Percentiles rank a stretch among this genome's conserved stretches.
These are phyloP conservation scores for Ormyrus rosae DNA, from an alignment of 2,888 invertebrate genomes.

Conservation along the genomic window DNA sequence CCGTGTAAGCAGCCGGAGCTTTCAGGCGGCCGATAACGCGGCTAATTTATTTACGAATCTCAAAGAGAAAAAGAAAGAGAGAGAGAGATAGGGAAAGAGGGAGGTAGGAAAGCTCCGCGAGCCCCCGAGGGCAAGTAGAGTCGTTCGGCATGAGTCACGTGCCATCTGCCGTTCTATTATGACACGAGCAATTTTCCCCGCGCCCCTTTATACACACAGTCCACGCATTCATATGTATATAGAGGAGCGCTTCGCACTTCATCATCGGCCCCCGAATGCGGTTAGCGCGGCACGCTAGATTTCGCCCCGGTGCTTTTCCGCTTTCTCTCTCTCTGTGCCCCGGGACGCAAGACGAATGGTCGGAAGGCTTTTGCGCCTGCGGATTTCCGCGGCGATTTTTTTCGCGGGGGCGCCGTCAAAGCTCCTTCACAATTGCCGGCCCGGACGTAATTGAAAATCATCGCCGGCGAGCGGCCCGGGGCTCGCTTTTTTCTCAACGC, in stretches of 20 bases:
- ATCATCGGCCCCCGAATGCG: conserved; percentile 36
- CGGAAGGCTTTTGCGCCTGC: conserved; percentile 13
- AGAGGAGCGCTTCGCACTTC: conserved; percentile 25
- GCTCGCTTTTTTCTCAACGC: too few relatives aligned
- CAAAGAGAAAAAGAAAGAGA: conserved; percentile 10
- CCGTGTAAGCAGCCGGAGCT: neutral
- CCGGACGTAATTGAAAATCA: conserved; percentile 28
- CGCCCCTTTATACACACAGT: neutral
- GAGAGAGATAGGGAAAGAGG: conserved; percentile 1
- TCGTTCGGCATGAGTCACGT: conserved; percentile 71
- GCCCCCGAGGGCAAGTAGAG: conserved; percentile 18
- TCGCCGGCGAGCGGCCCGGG: neutral
- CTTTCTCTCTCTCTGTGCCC: neutral
- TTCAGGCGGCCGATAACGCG: conserved; percentile 63
- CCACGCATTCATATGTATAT: neutral
- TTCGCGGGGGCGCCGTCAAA: neutral
- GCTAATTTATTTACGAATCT: conserved; percentile 74
- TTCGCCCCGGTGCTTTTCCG: conserved; percentile 13
- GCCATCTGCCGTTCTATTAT: conserved; percentile 74
- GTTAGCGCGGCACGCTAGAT: conserved; percentile 21
- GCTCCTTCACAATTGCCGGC: neutral
- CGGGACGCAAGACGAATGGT: neutral
- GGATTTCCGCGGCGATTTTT: conserved; percentile 14
- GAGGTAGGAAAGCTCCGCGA: conserved; percentile 48
- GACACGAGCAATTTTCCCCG: conserved; percentile 61